Percentiles rank a stretch among this genome's conserved stretches.
phyloP scores from a whole-genome alignment of 2,113 vertebrate genomes.

The Hiodon tergisus region DNA sequence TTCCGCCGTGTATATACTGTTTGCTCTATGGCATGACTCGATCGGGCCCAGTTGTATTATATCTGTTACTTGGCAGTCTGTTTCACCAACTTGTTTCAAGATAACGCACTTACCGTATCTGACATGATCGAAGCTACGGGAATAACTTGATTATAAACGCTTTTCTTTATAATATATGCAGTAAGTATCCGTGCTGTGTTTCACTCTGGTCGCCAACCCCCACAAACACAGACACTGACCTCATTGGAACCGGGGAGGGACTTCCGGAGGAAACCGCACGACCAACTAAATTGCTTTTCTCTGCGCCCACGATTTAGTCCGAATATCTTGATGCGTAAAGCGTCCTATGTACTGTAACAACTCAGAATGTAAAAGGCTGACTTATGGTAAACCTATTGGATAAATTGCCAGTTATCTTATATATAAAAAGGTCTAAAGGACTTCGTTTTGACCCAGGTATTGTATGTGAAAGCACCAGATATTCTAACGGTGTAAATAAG shows the following conservation, averaged over 20 bases:
- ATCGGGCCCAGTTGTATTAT: neutral
- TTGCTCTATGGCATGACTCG: neutral
- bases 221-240: conserved; percentile 22
- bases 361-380: too few species aligned
- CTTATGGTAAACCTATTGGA: too few species aligned
- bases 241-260: conserved; percentile 27
- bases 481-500: too few species aligned
- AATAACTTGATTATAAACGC: conserved; percentile 10
- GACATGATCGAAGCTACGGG: conserved; percentile 52
- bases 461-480: too few species aligned
- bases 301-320: too few species aligned
- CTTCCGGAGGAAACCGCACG: conserved; percentile 12
- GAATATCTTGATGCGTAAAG: too few species aligned
- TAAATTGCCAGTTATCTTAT: too few species aligned
- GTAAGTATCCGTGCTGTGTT: neutral
- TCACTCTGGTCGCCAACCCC: conserved; percentile 9
- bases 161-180: conserved; percentile 16
- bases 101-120: conserved; percentile 58
- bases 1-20: neutral
- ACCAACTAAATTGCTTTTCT: too few species aligned
- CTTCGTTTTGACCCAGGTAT: too few species aligned
- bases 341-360: too few species aligned
- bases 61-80: neutral
- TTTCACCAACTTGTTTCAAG: neutral
- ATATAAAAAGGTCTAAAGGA: too few species aligned